phyloP scores from a whole-genome alignment of 2,888 invertebrate species.

The Limenitis camilla region DNA sequence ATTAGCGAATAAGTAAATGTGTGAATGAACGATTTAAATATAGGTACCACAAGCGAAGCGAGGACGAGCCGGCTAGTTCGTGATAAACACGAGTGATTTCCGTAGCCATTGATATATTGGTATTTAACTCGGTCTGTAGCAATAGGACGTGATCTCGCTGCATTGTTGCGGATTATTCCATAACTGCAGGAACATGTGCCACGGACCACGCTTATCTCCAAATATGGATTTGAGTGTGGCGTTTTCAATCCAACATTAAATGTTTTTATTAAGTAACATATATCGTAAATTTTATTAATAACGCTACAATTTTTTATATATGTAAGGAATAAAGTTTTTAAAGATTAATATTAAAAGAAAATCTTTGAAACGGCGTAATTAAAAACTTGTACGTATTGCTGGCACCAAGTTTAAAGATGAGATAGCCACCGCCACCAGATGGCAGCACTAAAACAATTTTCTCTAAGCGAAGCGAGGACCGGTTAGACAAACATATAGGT shows the following conservation, averaged over 20 bases:
- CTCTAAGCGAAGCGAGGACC: too few relatives aligned
- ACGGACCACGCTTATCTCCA: constrained; percentile 13
- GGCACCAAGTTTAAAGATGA: not conserved
- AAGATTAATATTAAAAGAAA: not conserved
- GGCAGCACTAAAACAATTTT: not conserved
- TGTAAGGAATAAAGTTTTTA: too few relatives aligned
- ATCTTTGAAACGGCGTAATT: not conserved
- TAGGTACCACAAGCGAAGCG: not conserved
- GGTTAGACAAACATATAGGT: too few relatives aligned
- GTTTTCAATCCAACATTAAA: constrained; percentile 1
- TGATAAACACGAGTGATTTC: constrained; percentile 2
- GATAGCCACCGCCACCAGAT: not conserved
- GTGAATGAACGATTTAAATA: too few relatives aligned
- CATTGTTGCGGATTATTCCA: constrained; percentile 24
- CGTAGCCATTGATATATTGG: too few relatives aligned
- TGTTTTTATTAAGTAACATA: not conserved
- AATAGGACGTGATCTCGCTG: constrained; percentile 19
- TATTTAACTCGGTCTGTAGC: too few relatives aligned
- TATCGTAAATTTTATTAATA: too few relatives aligned
- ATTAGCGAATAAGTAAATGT: too few relatives aligned
- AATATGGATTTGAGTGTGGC: constrained; percentile 14
- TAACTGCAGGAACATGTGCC: constrained; percentile 20
- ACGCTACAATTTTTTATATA: too few relatives aligned
- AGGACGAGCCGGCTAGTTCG: not conserved
- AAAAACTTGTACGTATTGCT: not conserved